Evolutionary conservation across 2,888 invertebrate species (phyloP).

Genomic region (Camponotus fellah): DNA sequence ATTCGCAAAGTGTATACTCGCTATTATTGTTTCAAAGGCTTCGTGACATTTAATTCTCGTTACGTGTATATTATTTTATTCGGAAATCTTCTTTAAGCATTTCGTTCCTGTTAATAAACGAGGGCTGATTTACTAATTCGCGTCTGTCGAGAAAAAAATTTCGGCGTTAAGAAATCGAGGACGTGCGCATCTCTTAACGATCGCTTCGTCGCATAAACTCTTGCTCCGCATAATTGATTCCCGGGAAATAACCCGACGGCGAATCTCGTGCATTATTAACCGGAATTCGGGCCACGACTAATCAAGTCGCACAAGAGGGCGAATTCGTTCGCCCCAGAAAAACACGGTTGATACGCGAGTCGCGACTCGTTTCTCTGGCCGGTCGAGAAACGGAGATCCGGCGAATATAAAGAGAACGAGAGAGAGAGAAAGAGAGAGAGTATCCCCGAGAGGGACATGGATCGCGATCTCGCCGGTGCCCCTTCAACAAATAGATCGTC

Average conservation of each 20-base stretch:
- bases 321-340: constrained; percentile 35
- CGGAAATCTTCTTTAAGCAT: background rate
- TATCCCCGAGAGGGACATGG: constrained; percentile 59
- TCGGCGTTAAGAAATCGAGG: constrained; percentile 34
- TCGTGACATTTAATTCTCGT: constrained; percentile 3
- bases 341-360: constrained; percentile 34
- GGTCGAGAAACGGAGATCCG: background rate
- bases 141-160: background rate
- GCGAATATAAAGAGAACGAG: background rate
- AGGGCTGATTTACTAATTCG: constrained; percentile 43
- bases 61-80: constrained; percentile 19
- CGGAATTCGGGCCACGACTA: constrained; percentile 34
- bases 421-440: background rate
- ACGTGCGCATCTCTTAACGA: background rate
- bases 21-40: background rate
- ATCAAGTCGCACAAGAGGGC: constrained; percentile 42
- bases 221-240: constrained; percentile 50
- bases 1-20: background rate
- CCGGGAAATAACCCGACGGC: constrained; percentile 34
- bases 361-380: constrained; percentile 11
- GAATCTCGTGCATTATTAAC: constrained; percentile 54
- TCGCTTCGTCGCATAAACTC: constrained; percentile 29
- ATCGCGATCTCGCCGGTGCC: constrained; percentile 63
- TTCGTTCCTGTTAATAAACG: constrained; percentile 33
- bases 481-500: constrained; percentile 71